phyloP scores from a whole-genome alignment of 2,797 vertebrate genomes.

The Meriones psammophilus region DNA sequence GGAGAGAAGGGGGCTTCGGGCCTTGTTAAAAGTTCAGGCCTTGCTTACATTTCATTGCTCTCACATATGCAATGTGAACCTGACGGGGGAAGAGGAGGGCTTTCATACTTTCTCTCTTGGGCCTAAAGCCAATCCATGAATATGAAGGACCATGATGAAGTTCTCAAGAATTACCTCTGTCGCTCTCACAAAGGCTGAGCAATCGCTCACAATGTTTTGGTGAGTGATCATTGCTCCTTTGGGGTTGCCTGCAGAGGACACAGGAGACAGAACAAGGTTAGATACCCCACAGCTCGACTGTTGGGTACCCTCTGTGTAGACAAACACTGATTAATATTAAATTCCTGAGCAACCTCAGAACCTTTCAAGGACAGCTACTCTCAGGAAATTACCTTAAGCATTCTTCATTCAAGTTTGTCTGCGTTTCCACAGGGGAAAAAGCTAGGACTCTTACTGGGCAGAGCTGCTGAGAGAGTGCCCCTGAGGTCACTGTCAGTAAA shows the following conservation, averaged over 20 bases:
- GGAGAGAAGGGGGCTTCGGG: neutral
- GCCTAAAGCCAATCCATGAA: neutral
- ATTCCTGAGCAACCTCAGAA: neutral
- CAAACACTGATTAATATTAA: neutral
- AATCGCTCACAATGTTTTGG: slow-evolving; percentile 89
- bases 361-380: neutral
- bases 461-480: neutral
- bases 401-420: neutral
- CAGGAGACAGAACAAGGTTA: slow-evolving; percentile 3
- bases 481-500: neutral
- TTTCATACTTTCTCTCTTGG: neutral
- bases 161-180: slow-evolving; percentile 89
- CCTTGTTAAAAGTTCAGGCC: neutral
- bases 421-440: neutral
- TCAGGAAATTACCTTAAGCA: neutral
- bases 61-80: neutral
- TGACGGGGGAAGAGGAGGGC: fast-evolving
- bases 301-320: neutral
- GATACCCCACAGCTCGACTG: neutral
- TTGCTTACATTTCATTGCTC: neutral
- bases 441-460: neutral
- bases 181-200: slow-evolving; percentile 89
- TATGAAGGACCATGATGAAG: neutral
- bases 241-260: slow-evolving; percentile 88
- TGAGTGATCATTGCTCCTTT: slow-evolving; percentile 92